Evolutionary conservation across 2,113 vertebrate genomes (phyloP).

Genomic region (Sorex fumeus): DNA sequence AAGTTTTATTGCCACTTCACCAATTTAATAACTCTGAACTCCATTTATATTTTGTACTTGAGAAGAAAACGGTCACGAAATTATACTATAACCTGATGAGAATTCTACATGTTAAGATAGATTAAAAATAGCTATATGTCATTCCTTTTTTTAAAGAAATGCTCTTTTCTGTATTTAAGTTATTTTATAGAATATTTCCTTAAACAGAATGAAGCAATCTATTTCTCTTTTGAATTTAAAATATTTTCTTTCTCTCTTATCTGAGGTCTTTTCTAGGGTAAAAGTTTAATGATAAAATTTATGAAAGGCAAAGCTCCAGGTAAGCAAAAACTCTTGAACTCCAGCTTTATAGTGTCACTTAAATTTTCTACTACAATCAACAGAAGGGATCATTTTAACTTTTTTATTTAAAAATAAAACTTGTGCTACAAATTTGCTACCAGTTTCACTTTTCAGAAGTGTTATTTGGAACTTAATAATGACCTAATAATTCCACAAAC

Average conservation of each 20-base stretch:
- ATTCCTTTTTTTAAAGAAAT: background rate
- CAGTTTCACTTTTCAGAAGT: slow-evolving; percentile 16
- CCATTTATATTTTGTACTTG: background rate
- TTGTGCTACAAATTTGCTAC: slow-evolving; percentile 21
- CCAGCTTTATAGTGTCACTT: slow-evolving; percentile 33
- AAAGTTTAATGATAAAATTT: slow-evolving; percentile 75
- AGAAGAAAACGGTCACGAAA: background rate
- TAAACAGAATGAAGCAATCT: slow-evolving; percentile 32
- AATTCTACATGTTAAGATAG: background rate
- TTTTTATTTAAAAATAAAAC: slow-evolving; percentile 7
- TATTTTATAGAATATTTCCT: background rate
- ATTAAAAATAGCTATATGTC: background rate
- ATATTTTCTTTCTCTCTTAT: slow-evolving; percentile 56
- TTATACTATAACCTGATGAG: background rate
- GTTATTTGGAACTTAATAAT: slow-evolving; percentile 52
- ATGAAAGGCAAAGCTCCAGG: slow-evolving; percentile 52
- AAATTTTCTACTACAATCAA: slow-evolving; percentile 53
- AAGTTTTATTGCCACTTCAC: background rate
- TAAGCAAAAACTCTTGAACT: slow-evolving; percentile 65
- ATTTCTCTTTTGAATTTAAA: slow-evolving; percentile 43
- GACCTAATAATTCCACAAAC: slow-evolving; percentile 60
- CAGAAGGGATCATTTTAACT: slow-evolving; percentile 52
- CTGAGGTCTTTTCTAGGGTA: slow-evolving; percentile 58
- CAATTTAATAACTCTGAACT: slow-evolving; percentile 1
- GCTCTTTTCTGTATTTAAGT: background rate